These are phyloP conservation scores for Amiota communis DNA, from an alignment of 2,888 invertebrate genomes.

Conservation along the genomic window DNA sequence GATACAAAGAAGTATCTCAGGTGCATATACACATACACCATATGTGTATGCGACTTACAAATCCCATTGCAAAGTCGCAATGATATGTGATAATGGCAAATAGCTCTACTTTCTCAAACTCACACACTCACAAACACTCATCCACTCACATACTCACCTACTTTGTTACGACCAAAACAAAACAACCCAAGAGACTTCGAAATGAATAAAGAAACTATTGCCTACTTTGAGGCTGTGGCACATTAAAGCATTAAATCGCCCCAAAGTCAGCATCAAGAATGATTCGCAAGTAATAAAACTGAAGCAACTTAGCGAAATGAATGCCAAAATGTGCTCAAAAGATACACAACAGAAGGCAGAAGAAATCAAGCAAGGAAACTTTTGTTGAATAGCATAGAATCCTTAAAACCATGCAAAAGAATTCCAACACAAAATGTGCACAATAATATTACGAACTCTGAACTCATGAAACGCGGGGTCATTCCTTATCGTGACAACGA, in stretches of 20 bases:
- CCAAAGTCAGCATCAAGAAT: not conserved
- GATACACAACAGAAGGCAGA: not conserved
- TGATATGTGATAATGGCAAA: conserved; percentile 70
- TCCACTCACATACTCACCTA: not conserved
- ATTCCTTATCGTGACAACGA: conserved; percentile 12
- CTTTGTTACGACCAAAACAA: not conserved
- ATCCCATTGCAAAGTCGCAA: conserved; percentile 62
- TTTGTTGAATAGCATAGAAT: not conserved
- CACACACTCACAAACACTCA: not conserved
- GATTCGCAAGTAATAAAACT: not conserved
- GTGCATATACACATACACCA: conserved; percentile 7
- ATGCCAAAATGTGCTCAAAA: conserved; percentile 18
- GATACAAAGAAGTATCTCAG: conserved; percentile 14
- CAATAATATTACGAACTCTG: not conserved
- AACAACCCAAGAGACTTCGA: not conserved
- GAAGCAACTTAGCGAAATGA: conserved; percentile 20
- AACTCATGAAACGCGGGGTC: not conserved
- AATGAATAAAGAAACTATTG: conserved; percentile 8
- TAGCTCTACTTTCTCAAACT: conserved; percentile 16
- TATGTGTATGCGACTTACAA: conserved; percentile 46
- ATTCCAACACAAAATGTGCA: conserved; percentile 21
- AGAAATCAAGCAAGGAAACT: not conserved
- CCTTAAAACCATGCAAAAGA: conserved; percentile 16
- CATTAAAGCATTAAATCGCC: conserved; percentile 9
- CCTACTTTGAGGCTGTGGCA: conserved; percentile 1